phyloP scores from a whole-genome alignment of 2,113 vertebrate genomes.

The Charina bottae region DNA sequence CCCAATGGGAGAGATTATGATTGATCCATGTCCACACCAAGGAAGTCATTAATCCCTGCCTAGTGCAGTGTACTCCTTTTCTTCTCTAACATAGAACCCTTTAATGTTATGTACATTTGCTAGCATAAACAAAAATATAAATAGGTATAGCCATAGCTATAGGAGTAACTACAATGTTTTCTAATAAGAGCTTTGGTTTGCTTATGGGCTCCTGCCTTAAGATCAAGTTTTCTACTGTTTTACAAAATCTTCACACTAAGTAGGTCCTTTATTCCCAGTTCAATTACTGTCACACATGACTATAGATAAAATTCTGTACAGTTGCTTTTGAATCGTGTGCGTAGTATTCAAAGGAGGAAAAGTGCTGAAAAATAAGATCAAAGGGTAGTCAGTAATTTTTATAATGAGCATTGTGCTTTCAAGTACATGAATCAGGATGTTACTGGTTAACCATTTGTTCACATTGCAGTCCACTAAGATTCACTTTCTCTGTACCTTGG shows the following conservation, averaged over 20 bases:
- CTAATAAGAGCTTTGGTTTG: background rate
- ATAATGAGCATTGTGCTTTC: slow-evolving; percentile 23
- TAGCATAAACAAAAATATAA: background rate
- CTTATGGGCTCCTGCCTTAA: background rate
- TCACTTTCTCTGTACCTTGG: background rate
- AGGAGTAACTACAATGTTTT: background rate
- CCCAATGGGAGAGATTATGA: too few species aligned
- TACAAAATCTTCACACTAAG: background rate
- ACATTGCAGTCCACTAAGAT: too few species aligned
- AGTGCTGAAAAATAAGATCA: background rate
- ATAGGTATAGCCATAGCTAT: background rate
- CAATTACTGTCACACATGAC: background rate
- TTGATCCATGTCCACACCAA: background rate
- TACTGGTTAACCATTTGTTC: background rate
- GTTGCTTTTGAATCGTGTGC: background rate
- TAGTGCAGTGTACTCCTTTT: background rate
- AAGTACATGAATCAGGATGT: slow-evolving; percentile 29
- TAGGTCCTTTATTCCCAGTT: background rate
- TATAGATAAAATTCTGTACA: background rate
- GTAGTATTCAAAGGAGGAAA: background rate
- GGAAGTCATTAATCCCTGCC: background rate
- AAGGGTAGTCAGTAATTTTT: slow-evolving; percentile 36
- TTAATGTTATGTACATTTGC: background rate
- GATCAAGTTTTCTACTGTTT: background rate
- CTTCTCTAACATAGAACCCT: background rate